Evolutionary conservation across 2,888 invertebrate species (phyloP).

Genomic region (Chrysopilus asiliformis): DNA sequence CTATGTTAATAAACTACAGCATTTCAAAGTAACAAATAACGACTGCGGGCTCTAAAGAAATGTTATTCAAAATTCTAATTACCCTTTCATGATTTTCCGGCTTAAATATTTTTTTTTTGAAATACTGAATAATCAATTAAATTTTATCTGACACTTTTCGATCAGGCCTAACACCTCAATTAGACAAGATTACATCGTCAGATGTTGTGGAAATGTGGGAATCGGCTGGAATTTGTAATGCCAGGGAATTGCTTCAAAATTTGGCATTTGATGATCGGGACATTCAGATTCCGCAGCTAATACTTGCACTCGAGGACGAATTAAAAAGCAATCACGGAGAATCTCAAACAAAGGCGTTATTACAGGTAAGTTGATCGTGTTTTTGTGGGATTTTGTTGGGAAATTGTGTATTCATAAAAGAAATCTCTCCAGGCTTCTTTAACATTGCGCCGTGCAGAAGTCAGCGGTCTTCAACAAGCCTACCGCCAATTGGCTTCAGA

Average conservation of each 20-base stretch:
- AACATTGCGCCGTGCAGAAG: slow-evolving; percentile 52
- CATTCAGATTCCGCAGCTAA: slow-evolving; percentile 47
- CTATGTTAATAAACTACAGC: too few species aligned
- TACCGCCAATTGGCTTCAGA: slow-evolving; percentile 59
- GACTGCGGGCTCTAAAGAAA: too few species aligned
- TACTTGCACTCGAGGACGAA: slow-evolving; percentile 57
- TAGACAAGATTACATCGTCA: too few species aligned
- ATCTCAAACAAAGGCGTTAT: slow-evolving; percentile 26
- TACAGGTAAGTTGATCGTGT: slow-evolving; percentile 18
- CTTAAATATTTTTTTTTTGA: too few species aligned
- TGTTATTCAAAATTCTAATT: too few species aligned
- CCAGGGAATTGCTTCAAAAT: slow-evolving; percentile 49
- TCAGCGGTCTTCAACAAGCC: slow-evolving; percentile 43
- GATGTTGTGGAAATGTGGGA: slow-evolving; percentile 60
- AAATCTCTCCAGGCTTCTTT: slow-evolving; percentile 44
- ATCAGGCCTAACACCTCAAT: too few species aligned
- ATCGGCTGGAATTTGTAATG: slow-evolving; percentile 49
- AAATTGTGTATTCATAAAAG: neutral
- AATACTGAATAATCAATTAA: too few species aligned
- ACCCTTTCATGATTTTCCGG: too few species aligned
- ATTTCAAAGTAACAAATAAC: too few species aligned
- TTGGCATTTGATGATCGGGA: slow-evolving; percentile 49
- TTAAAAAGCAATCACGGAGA: slow-evolving; percentile 35
- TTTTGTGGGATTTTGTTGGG: neutral
- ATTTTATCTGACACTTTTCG: too few species aligned